Evolutionary conservation across 2,888 invertebrate species (phyloP).

Genomic region (Pterobdella sp.): DNA sequence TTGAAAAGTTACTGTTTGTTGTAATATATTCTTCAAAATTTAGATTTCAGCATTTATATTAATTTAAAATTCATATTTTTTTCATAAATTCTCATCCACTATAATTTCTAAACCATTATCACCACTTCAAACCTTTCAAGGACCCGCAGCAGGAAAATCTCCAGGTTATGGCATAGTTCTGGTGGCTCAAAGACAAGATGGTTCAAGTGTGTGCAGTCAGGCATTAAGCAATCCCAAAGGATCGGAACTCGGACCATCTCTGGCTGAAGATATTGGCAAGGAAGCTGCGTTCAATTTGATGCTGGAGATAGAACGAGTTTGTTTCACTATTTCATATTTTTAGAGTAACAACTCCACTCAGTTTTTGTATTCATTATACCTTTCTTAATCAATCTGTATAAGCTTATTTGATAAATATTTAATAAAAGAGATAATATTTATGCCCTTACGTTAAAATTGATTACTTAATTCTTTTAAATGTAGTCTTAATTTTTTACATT

Average conservation of each 20-base stretch:
- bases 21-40: background rate
- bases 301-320: constrained; percentile 70
- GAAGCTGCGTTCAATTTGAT: constrained; percentile 72
- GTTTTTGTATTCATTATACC: background rate
- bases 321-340: constrained; percentile 14
- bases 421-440: too few relatives aligned
- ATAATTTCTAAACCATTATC: background rate
- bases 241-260: constrained; percentile 57
- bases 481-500: too few relatives aligned
- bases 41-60: background rate
- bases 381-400: constrained; percentile 6
- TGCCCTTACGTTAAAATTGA: too few relatives aligned
- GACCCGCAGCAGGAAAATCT: constrained; percentile 43
- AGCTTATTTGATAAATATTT: too few relatives aligned
- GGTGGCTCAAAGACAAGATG: constrained; percentile 82
- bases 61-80: background rate
- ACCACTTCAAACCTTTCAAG: background rate
- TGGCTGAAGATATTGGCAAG: constrained; percentile 85
- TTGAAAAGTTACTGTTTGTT: too few relatives aligned
- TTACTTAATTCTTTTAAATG: too few relatives aligned
- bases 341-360: background rate
- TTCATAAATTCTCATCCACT: background rate
- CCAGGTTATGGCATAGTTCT: constrained; percentile 78
- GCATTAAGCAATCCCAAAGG: constrained; percentile 50
- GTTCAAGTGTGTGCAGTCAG: constrained; percentile 54